Evolutionary conservation across 2,888 invertebrate species (phyloP).

Genomic region (Spodoptera exigua): DNA sequence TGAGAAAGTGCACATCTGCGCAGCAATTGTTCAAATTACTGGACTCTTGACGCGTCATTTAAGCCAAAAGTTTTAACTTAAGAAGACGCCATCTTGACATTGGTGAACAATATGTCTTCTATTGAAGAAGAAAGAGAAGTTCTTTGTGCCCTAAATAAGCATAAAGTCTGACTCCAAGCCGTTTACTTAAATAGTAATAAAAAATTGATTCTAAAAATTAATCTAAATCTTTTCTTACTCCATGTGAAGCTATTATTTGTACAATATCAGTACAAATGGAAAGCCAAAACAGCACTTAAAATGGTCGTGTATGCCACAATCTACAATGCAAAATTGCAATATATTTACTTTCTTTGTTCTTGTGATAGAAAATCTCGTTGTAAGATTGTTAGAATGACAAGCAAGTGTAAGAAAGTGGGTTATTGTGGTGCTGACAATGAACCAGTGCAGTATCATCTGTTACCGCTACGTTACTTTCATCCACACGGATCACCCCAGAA

Average conservation of each 20-base stretch:
- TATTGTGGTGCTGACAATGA: conserved; percentile 44
- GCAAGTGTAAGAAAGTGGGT: conserved; percentile 50
- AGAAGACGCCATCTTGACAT: background rate
- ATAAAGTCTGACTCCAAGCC: too few relatives aligned
- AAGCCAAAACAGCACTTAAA: background rate
- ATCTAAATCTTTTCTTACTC: too few relatives aligned
- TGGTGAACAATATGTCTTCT: too few relatives aligned
- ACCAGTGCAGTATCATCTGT: conserved; percentile 37
- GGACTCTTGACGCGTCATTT: conserved; percentile 16
- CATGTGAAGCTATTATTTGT: too few relatives aligned
- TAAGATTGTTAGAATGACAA: conserved; percentile 46
- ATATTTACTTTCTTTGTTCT: conserved; percentile 38
- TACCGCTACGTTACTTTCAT: conserved; percentile 44
- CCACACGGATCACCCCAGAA: background rate
- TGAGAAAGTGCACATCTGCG: conserved; percentile 45
- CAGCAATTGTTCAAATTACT: conserved; percentile 29
- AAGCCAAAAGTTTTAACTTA: conserved; percentile 13
- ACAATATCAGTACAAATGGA: background rate
- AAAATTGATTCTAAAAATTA: too few relatives aligned
- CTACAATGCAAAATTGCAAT: conserved; percentile 16
- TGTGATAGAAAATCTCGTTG: conserved; percentile 36
- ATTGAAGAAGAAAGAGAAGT: too few relatives aligned
- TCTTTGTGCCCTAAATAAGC: too few relatives aligned
- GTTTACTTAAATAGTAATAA: too few relatives aligned
- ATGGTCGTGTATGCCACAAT: conserved; percentile 6